Conservation (phyloP, 1,140 invertebrate species). For the Procambarus virginalis region DNA sequence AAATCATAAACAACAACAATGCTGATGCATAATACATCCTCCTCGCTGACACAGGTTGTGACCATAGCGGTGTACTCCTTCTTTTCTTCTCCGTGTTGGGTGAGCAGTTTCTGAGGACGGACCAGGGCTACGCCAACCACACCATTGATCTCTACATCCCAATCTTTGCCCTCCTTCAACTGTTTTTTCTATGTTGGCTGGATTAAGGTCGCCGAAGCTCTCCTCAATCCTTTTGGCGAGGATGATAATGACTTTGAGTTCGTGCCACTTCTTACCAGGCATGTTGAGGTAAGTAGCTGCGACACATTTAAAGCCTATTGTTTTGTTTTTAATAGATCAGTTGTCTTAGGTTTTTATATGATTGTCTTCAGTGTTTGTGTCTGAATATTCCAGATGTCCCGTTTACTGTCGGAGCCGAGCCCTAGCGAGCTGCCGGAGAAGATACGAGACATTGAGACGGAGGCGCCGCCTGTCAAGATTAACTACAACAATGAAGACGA, state of each 20-base stretch:
- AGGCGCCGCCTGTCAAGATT: not conserved
- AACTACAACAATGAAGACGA: not conserved
- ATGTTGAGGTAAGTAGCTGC: constrained; percentile 14
- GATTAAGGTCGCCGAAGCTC: constrained; percentile 56
- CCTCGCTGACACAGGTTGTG: constrained; percentile 16
- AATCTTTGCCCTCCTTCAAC: constrained; percentile 39
- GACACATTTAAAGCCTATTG: too few species aligned
- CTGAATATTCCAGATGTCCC: not conserved
- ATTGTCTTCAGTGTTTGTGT: too few species aligned
- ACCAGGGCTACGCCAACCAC: not conserved
- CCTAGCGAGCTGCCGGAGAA: not conserved
- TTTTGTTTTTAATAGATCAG: too few species aligned
- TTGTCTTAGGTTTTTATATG: too few species aligned
- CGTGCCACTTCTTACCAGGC: constrained; percentile 28
- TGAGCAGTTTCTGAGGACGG: constrained; percentile 46
- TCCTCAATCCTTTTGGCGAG: constrained; percentile 46
- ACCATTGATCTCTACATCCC: constrained; percentile 43
- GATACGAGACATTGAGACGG: not conserved
- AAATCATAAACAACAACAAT: too few species aligned
- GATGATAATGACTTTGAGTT: constrained; percentile 59
- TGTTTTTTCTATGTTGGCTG: constrained; percentile 51
- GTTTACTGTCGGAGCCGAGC: not conserved
- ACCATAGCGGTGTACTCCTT: constrained; percentile 45
- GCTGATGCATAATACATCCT: too few species aligned
- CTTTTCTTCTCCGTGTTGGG: constrained; percentile 55